Evolutionary conservation across 2,113 vertebrate genomes (phyloP).

Genomic region (Indicator maculatus): DNA sequence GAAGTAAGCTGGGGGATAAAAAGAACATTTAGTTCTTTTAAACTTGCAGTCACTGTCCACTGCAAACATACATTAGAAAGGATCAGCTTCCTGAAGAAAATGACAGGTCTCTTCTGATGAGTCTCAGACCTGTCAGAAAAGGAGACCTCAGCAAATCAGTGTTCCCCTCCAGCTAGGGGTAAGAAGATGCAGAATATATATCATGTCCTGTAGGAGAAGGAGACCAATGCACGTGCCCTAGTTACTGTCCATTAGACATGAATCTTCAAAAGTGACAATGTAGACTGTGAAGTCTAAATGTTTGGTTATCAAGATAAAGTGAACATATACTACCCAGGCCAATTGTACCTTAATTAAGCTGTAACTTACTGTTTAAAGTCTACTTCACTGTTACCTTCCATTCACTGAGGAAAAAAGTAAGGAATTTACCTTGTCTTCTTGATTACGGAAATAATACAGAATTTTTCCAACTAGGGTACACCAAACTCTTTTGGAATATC

Average conservation of each 20-base stretch:
- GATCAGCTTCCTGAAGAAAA: background rate
- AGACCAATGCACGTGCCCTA: background rate
- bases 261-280: background rate
- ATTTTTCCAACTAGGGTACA: slow-evolving; percentile 90
- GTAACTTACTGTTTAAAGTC: background rate
- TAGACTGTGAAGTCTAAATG: background rate
- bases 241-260: background rate
- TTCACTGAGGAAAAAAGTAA: background rate
- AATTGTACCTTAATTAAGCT: background rate
- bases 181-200: background rate
- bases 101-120: background rate
- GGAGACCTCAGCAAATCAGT: background rate
- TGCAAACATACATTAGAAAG: background rate
- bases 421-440: slow-evolving; percentile 92
- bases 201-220: background rate
- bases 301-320: background rate
- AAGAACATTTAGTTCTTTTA: background rate
- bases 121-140: background rate
- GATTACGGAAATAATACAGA: slow-evolving; percentile 93
- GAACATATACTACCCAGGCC: background rate
- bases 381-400: background rate
- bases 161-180: background rate
- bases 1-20: background rate
- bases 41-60: background rate
- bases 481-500: slow-evolving; percentile 95